Conservation (phyloP, 92 coral and sea anemone species). For the Nematostella vectensis region DNA sequence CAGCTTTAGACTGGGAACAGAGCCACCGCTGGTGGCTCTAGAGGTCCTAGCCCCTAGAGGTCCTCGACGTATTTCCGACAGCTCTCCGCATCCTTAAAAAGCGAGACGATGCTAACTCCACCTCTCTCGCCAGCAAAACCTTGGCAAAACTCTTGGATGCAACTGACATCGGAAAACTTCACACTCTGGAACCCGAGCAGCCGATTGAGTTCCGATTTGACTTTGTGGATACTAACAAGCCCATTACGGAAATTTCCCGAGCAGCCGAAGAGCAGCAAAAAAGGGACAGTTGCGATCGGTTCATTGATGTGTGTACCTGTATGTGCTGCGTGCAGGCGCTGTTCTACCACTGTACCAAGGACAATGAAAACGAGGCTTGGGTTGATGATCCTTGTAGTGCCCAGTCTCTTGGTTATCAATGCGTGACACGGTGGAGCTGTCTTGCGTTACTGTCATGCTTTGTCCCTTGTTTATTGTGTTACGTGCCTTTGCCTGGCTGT, state of each 20-base stretch:
- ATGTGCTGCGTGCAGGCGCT: conserved; percentile 82
- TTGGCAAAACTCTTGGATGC: too few relatives aligned
- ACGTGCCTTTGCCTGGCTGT: conserved; percentile 45
- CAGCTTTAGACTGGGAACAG: too few relatives aligned
- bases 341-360: conserved; percentile 81
- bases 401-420: conserved; percentile 37
- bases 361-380: conserved; percentile 35
- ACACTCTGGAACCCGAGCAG: too few relatives aligned
- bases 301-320: conserved; percentile 71
- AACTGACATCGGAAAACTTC: too few relatives aligned
- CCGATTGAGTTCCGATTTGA: not conserved
- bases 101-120: too few relatives aligned
- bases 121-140: too few relatives aligned
- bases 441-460: conserved; percentile 41
- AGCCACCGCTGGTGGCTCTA: too few relatives aligned
- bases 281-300: conserved; percentile 12
- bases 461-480: conserved; percentile 57
- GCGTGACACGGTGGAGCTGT: conserved; percentile 55
- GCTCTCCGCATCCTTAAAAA: too few relatives aligned
- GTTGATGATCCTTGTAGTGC: conserved; percentile 47
- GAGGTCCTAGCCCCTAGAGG: too few relatives aligned
- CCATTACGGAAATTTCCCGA: not conserved
- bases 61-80: too few relatives aligned
- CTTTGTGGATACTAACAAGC: not conserved
- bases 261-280: not conserved